Evolutionary conservation across 2,888 invertebrate species (phyloP).

Genomic region (Carpatolechia fugitivella): DNA sequence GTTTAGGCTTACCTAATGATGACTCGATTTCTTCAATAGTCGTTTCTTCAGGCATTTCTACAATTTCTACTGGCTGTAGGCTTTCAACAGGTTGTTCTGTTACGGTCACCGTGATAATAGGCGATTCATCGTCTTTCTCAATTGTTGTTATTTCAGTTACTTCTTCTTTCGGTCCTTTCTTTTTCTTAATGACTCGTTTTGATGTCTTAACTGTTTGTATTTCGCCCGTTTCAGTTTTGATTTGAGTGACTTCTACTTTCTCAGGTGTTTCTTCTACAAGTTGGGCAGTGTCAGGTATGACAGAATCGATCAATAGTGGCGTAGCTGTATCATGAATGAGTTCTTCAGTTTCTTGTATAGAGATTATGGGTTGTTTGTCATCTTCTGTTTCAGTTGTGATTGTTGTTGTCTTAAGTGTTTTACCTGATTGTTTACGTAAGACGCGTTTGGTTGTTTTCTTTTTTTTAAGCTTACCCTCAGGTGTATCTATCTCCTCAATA

Average conservation of each 20-base stretch:
- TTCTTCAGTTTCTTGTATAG: slow-evolving; percentile 42
- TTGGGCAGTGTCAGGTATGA: slow-evolving; percentile 18
- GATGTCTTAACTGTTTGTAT: slow-evolving; percentile 23
- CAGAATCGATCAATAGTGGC: no score
- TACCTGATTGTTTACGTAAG: slow-evolving; percentile 24
- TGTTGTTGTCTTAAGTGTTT: slow-evolving; percentile 30
- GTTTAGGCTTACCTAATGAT: slow-evolving; percentile 29
- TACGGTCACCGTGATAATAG: slow-evolving; percentile 30
- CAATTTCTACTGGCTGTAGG: slow-evolving; percentile 37
- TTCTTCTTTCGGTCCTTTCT: slow-evolving; percentile 20
- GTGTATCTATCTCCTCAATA: slow-evolving; percentile 27
- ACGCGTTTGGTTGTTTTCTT: slow-evolving; percentile 26
- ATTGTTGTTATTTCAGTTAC: slow-evolving; percentile 27
- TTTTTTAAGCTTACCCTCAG: slow-evolving; percentile 39
- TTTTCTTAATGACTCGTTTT: slow-evolving; percentile 31
- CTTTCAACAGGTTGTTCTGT: slow-evolving; percentile 41
- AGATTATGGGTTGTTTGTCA: slow-evolving; percentile 35
- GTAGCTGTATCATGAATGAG: slow-evolving; percentile 18
- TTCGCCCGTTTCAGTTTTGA: slow-evolving; percentile 21
- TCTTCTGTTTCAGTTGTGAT: slow-evolving; percentile 34
- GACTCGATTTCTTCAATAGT: slow-evolving; percentile 19
- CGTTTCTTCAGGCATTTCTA: slow-evolving; percentile 45
- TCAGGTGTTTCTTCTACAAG: slow-evolving; percentile 37
- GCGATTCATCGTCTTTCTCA: slow-evolving; percentile 26
- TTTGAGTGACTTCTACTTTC: slow-evolving; percentile 31